Conservation (phyloP, 2,113 vertebrate species). For the Laterallus jamaicensis region DNA sequence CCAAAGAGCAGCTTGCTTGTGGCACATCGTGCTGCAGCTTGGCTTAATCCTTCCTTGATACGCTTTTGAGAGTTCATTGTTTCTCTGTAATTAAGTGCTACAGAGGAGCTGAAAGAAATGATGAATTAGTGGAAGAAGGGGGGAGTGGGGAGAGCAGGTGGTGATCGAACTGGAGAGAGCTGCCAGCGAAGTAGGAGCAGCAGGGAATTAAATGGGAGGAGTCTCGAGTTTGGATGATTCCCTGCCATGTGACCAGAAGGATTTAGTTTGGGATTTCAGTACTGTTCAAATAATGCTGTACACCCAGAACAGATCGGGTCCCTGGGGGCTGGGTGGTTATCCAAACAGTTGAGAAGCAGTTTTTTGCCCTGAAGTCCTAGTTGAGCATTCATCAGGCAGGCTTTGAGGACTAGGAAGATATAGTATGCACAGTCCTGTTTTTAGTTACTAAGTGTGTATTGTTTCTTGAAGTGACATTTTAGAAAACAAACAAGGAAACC, state of each 20-base stretch:
- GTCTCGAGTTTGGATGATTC: not conserved
- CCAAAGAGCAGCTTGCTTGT: slow-evolving; percentile 42
- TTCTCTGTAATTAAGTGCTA: slow-evolving; percentile 64
- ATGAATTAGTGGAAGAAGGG: not conserved
- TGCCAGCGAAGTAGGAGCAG: slow-evolving; percentile 54
- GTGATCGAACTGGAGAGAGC: slow-evolving; percentile 43
- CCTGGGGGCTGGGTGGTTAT: not conserved
- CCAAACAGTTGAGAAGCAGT: not conserved
- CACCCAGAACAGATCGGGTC: not conserved
- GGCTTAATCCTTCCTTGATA: slow-evolving; percentile 50
- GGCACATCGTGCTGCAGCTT: slow-evolving; percentile 17
- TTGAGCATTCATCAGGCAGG: not conserved
- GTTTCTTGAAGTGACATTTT: not conserved
- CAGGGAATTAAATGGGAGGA: slow-evolving; percentile 61
- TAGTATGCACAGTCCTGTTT: not conserved
- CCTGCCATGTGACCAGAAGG: slow-evolving; percentile 4
- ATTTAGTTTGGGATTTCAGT: slow-evolving; percentile 46
- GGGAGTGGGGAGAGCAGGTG: slow-evolving; percentile 60
- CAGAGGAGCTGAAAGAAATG: slow-evolving; percentile 60
- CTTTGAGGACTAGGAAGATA: not conserved
- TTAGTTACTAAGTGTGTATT: slow-evolving; percentile 20
- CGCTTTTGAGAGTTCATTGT: slow-evolving; percentile 58
- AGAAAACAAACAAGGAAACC: not conserved
- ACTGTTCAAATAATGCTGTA: not conserved
- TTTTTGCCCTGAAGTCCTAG: not conserved